Evolutionary conservation across 2,888 invertebrate genomes (phyloP).

Genomic region (Isotomurus palustris): DNA sequence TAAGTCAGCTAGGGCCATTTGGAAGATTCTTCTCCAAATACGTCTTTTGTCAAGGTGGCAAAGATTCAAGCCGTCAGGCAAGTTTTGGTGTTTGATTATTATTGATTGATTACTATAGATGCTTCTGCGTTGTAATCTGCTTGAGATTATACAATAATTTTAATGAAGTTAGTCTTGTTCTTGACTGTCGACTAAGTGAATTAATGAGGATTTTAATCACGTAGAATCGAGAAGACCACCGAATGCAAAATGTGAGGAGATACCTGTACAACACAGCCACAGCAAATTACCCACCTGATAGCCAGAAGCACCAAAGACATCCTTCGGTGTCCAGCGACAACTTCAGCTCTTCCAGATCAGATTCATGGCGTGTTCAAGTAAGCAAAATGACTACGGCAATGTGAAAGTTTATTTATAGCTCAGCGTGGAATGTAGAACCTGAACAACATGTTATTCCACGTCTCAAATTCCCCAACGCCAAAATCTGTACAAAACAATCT

Average conservation of each 20-base stretch:
- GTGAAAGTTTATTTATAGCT: background rate
- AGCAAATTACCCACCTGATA: conserved; percentile 31
- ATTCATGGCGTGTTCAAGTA: conserved; percentile 65
- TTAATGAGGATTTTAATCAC: no score
- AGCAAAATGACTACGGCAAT: background rate
- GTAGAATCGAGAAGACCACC: conserved; percentile 38
- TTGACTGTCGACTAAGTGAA: no score
- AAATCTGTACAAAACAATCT: background rate
- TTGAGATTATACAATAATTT: no score
- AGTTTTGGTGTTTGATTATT: background rate
- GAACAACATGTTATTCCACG: no score
- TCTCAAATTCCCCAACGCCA: no score
- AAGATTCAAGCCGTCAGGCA: conserved; percentile 40
- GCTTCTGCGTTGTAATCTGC: no score
- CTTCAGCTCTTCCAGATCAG: conserved; percentile 80
- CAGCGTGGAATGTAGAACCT: no score
- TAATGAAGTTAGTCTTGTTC: no score
- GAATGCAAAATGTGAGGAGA: conserved; percentile 45
- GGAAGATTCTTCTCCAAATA: conserved; percentile 45
- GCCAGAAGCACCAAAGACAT: conserved; percentile 60
- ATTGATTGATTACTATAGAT: background rate
- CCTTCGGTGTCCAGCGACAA: conserved; percentile 79
- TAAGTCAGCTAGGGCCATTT: conserved; percentile 36
- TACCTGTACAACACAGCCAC: conserved; percentile 42
- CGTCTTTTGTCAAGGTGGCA: conserved; percentile 42